These are phyloP conservation scores for Phytoseiulus persimilis DNA, from an alignment of 2,888 invertebrate genomes.

Conservation along the genomic window DNA sequence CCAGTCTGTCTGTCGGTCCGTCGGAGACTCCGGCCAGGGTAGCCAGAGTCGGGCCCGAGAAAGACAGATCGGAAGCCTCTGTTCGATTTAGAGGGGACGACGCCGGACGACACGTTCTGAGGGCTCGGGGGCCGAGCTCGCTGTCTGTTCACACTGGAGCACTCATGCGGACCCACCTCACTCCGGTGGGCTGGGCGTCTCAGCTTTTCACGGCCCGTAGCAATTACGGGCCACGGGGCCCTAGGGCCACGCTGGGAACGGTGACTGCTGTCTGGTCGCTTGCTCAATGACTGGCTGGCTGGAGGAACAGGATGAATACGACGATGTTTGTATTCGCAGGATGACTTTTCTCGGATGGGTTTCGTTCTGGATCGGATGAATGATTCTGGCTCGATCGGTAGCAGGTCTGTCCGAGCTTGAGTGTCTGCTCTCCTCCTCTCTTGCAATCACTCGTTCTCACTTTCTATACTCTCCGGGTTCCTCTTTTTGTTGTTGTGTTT, in stretches of 20 bases:
- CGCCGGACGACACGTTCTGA: neutral
- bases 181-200: neutral
- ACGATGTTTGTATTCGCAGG: no score
- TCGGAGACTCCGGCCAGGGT: neutral
- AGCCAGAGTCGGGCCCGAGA: neutral
- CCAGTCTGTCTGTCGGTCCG: neutral
- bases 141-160: neutral
- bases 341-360: neutral
- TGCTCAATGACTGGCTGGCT: neutral
- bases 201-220: neutral
- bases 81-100: neutral
- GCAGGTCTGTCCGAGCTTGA: neutral
- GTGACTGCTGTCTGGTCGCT: neutral
- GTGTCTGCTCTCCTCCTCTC: neutral
- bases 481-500: neutral
- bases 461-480: neutral
- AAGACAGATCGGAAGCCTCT: neutral
- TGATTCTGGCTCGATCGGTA: neutral
- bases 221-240: neutral
- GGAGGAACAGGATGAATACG: neutral
- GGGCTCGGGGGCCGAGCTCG: conserved; percentile 5
- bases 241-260: neutral
- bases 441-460: neutral
- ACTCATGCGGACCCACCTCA: conserved; percentile 5
- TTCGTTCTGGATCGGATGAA: neutral